Evolutionary conservation across 35 echinoderm and acorn worm species (phyloP).

Genomic region (Ophiothrix spiculata): DNA sequence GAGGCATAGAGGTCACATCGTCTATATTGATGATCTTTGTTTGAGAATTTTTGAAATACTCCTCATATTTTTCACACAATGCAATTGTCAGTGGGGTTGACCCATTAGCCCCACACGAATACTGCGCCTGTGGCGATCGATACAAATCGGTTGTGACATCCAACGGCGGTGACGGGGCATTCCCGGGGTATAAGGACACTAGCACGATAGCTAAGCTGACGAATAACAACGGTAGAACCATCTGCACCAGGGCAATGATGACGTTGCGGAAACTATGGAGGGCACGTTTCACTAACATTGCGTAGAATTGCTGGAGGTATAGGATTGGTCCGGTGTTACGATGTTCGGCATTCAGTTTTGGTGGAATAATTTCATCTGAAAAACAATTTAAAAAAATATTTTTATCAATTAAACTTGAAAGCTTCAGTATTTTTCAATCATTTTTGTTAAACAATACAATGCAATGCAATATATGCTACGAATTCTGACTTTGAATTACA

Average conservation of each 20-base stretch:
- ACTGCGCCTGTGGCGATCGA: slow-evolving; percentile 26
- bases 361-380: background rate
- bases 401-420: background rate
- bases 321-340: slow-evolving; percentile 53
- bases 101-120: slow-evolving; percentile 22
- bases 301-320: slow-evolving; percentile 81
- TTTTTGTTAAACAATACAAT: background rate
- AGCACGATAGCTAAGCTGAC: slow-evolving; percentile 38
- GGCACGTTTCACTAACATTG: slow-evolving; percentile 70
- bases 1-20: background rate
- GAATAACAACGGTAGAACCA: slow-evolving; percentile 49
- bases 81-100: slow-evolving; percentile 32
- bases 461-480: too few relatives aligned
- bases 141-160: slow-evolving; percentile 42
- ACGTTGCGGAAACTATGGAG: slow-evolving; percentile 72
- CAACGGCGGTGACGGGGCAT: slow-evolving; percentile 17
- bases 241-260: slow-evolving; percentile 43
- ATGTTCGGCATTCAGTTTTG: background rate
- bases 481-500: too few relatives aligned
- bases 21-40: slow-evolving; percentile 34
- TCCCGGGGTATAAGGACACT: slow-evolving; percentile 31
- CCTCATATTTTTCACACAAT: slow-evolving; percentile 20
- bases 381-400: background rate
- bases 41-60: slow-evolving; percentile 29
- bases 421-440: background rate